Base-by-base conservation (phyloP, 2,797 vertebrate genomes). In the Dendrocincla tyrannina region DNA sequence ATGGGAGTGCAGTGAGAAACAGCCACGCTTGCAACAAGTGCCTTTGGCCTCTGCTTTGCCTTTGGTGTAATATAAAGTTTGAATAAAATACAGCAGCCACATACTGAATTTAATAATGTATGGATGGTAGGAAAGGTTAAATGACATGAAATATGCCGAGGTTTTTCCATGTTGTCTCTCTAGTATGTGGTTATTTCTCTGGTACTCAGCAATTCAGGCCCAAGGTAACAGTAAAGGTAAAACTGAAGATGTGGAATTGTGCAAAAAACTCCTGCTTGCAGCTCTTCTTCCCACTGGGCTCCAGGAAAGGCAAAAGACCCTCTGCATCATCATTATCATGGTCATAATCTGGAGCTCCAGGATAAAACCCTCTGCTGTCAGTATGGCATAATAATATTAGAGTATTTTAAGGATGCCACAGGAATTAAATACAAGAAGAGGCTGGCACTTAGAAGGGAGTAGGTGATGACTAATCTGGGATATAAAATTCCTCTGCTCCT, bases 401-500 rank as follows among this genome's bases (percentile, higher is more conserved):
- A 46, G 55, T 2, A 58, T 92, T 91, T 85, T 59, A 78, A 63
- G 49, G 32, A 19, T 80, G 50, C 7, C 33, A 37, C 33, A 47
- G 47, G 79, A 79, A 69, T 74, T 24, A 63, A 79, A 79, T 67
- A 13, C 22, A 46, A 41, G 16, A 73, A 63, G 37, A 80, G 8
- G 11, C 1, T 69, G 32, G 9, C 32, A 52, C 6, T 79, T 76
- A 10, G 0, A 47, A 59, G 55, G 25, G 41, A 89, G 62, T 50
- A 70, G 2, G 3, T 0, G 0, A 33, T 60, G 44, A 6, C 13
- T 91, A 33, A 70, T 56, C 32, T 7, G 1, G 16, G 22, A 25
- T 67, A 76, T 56, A 83, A 88, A 85, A 70, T 35, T 82, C 14
- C 7, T 91, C 52, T 52, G 13, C 49, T 92, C 73, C 53, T 60